Conservation (phyloP, 2,888 invertebrate genomes). For the Corbicula japonica region DNA sequence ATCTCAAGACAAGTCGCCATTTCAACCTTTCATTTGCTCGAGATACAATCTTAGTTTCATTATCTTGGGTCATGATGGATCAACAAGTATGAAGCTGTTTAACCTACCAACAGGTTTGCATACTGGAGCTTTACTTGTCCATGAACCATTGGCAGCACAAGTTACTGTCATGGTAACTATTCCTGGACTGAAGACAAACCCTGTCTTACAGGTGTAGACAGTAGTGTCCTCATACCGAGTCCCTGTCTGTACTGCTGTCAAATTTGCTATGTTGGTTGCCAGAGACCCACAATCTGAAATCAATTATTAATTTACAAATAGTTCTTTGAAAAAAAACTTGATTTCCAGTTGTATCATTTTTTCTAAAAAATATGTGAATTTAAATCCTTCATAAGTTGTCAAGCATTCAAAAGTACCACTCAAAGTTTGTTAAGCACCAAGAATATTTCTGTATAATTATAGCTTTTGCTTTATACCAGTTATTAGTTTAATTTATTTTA, state of each 20-base stretch:
- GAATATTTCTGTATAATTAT: no score
- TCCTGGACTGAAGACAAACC: constrained; percentile 24
- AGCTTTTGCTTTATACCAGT: no score
- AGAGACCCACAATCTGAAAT: constrained; percentile 42
- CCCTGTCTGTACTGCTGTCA: constrained; percentile 18
- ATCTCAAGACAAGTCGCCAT: no score
- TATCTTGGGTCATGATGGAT: no score
- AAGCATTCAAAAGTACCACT: no score
- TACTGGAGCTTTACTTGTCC: constrained; percentile 43
- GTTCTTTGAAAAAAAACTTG: background rate
- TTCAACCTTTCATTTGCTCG: no score
- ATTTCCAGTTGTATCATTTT: background rate
- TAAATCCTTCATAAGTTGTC: no score
- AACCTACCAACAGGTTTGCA: constrained; percentile 46
- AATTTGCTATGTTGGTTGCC: constrained; percentile 15
- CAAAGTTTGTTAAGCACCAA: no score
- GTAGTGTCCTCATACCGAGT: constrained; percentile 23
- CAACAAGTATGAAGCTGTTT: no score
- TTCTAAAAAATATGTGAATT: no score
- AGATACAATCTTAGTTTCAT: no score
- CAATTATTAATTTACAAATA: background rate
- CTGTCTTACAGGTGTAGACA: constrained; percentile 27
- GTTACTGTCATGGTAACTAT: constrained; percentile 2
- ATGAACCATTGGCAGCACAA: constrained; percentile 53
- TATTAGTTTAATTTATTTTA: no score